A percentile compares a stretch with the other conserved stretches of the same genome.
phyloP scores from a whole-genome alignment of 2,888 invertebrate genomes.

The Dinocampus coccinellae region DNA sequence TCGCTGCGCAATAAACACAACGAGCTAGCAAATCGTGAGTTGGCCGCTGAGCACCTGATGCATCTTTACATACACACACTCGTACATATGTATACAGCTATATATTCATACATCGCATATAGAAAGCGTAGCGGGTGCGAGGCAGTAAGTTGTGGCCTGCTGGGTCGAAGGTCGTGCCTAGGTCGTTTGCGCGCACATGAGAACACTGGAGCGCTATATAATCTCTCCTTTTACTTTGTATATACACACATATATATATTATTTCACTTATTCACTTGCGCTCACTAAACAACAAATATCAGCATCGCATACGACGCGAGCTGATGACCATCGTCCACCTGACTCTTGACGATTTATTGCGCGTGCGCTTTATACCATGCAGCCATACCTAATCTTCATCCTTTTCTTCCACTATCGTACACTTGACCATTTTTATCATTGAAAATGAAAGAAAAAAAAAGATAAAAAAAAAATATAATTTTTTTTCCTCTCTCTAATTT shows the following conservation, averaged over 20 bases:
- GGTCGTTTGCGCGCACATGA: conserved; percentile 61
- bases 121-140: conserved; percentile 55
- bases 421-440: conserved; percentile 31
- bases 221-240: conserved; percentile 30
- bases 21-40: conserved; percentile 29
- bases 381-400: conserved; percentile 46
- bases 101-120: conserved; percentile 36
- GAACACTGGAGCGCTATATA: conserved; percentile 45
- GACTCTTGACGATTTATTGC: conserved; percentile 66
- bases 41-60: conserved; percentile 41
- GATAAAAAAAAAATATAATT: neutral
- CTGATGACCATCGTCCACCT: conserved; percentile 69
- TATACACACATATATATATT: neutral
- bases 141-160: conserved; percentile 62
- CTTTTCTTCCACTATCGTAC: conserved; percentile 23
- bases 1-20: conserved; percentile 42
- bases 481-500: neutral
- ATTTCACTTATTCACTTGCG: neutral
- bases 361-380: conserved; percentile 51
- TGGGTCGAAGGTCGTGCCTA: conserved; percentile 66
- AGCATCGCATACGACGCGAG: conserved; percentile 19
- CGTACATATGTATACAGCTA: neutral
- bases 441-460: neutral
- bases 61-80: too few species aligned
- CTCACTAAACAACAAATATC: neutral